Conservation (phyloP, 2,797 vertebrate genomes). For the Vipera ursinii region DNA sequence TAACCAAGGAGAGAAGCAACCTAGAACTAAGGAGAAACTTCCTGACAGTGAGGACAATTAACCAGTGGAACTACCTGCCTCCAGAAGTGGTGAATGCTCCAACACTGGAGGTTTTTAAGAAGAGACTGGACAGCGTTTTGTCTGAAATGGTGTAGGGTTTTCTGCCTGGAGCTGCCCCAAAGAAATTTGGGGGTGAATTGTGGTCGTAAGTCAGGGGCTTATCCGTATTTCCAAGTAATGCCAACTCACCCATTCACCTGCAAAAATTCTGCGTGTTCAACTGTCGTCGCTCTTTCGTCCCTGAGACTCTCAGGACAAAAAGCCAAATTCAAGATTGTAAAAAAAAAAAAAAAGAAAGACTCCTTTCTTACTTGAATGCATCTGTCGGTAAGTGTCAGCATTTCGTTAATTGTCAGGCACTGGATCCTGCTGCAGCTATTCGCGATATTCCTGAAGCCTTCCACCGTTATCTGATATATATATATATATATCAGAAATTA, state of each 20-base stretch:
- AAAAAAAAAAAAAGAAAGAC: background rate
- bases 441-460: slow-evolving; percentile 77
- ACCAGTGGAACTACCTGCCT: no score
- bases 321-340: background rate
- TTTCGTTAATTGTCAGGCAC: slow-evolving; percentile 78
- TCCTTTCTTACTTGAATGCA: slow-evolving; percentile 74
- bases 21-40: no score
- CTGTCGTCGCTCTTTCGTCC: background rate
- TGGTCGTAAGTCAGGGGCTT: no score
- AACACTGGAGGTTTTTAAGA: no score
- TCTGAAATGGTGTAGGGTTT: no score
- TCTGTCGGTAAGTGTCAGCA: slow-evolving; percentile 77
- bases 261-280: background rate
- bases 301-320: background rate
- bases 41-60: no score
- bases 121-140: no score
- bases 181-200: no score
- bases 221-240: background rate
- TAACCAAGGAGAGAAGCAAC: no score
- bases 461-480: slow-evolving; percentile 75
- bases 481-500: background rate
- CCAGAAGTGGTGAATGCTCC: no score
- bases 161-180: no score
- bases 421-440: slow-evolving; percentile 73
- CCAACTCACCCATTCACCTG: background rate